phyloP scores from a whole-genome alignment of 2,888 invertebrate genomes.

The Drosophila trichaetosa region DNA sequence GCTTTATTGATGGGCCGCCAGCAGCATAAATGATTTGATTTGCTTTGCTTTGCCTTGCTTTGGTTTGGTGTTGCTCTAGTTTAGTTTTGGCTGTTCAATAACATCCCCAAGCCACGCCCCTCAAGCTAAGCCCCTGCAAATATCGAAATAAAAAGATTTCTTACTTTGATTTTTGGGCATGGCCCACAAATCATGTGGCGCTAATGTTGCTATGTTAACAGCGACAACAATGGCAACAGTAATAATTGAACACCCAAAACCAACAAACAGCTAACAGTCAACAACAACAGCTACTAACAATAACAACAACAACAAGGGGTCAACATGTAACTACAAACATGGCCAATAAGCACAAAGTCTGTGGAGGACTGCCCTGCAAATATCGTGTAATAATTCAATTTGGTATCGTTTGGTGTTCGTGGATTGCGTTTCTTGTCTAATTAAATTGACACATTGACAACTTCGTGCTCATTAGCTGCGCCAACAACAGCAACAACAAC shows the following conservation, averaged over 20 bases:
- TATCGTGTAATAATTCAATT: slow-evolving; percentile 81
- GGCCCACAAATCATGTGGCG: slow-evolving; percentile 54
- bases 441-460: slow-evolving; percentile 83
- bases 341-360: slow-evolving; percentile 17
- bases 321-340: slow-evolving; percentile 20
- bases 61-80: slow-evolving; percentile 19
- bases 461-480: slow-evolving; percentile 79
- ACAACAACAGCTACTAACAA: slow-evolving; percentile 3
- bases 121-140: neutral
- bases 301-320: slow-evolving; percentile 9
- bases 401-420: slow-evolving; percentile 60
- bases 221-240: slow-evolving; percentile 33
- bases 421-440: slow-evolving; percentile 77
- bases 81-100: slow-evolving; percentile 1
- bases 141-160: slow-evolving; percentile 7
- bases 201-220: slow-evolving; percentile 65
- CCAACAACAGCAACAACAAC: slow-evolving; percentile 25
- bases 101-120: neutral
- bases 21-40: slow-evolving; percentile 79
- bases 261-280: slow-evolving; percentile 9
- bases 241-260: slow-evolving; percentile 33
- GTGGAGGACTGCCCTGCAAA: slow-evolving; percentile 38
- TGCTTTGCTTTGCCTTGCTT: slow-evolving; percentile 56
- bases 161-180: slow-evolving; percentile 46
- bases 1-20: slow-evolving; percentile 70